Evolutionary conservation across 2,113 vertebrate genomes (phyloP).

Genomic region (Nannospalax galili): DNA sequence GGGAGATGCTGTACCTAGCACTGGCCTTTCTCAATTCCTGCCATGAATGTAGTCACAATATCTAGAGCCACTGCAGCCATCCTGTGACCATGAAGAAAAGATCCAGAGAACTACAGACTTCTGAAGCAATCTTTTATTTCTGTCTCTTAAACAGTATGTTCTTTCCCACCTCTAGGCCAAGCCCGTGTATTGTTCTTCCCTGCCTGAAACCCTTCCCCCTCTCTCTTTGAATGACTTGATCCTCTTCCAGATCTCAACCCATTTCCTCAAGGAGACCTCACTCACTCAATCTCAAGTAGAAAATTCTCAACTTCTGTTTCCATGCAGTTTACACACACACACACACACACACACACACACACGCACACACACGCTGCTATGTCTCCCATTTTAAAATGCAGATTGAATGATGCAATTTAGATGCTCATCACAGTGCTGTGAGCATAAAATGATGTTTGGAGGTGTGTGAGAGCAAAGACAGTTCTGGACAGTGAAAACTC

Average conservation of each 20-base stretch:
- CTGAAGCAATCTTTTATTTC: not conserved
- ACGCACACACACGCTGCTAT: too few relatives aligned
- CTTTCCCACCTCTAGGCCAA: not conserved
- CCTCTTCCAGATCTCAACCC: not conserved
- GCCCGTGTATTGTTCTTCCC: not conserved
- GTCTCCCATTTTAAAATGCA: not conserved
- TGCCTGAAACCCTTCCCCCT: not conserved
- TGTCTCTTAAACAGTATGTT: not conserved
- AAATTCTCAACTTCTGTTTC: not conserved
- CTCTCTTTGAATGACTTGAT: not conserved
- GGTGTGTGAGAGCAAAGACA: not conserved
- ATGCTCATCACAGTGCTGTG: not conserved
- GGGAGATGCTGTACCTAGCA: not conserved
- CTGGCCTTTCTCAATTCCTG: not conserved
- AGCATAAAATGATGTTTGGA: not conserved
- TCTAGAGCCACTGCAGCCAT: not conserved
- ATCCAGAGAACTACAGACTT: not conserved
- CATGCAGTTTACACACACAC: too few relatives aligned
- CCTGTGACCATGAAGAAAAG: slow-evolving; percentile 12
- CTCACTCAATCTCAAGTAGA: not conserved
- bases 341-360: not conserved
- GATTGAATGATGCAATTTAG: not conserved
- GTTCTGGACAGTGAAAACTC: not conserved
- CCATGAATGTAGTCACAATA: not conserved
- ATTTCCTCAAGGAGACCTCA: not conserved